Conservation (phyloP, 92 coral and sea anemone species). For the Siderastrea radians region DNA sequence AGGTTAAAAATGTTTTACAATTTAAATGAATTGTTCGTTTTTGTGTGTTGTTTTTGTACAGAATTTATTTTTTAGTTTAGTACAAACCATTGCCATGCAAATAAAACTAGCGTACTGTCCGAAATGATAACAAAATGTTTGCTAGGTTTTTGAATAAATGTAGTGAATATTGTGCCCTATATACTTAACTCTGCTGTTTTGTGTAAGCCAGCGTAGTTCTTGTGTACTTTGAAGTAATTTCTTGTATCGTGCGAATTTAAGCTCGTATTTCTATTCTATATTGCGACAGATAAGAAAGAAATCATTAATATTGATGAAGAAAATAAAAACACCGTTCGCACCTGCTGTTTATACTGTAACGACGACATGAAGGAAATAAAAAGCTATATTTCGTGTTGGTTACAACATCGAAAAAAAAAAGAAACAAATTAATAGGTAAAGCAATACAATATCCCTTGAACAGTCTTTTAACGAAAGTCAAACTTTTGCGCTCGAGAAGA, state of each 20-base stretch:
- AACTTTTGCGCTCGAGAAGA: not conserved
- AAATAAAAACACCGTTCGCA: not conserved
- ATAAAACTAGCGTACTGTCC: not conserved
- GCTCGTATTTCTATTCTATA: not conserved
- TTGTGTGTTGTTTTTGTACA: not conserved
- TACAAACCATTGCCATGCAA: not conserved
- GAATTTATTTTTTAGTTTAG: not conserved
- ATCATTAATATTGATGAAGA: slow-evolving; percentile 21
- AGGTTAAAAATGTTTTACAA: not conserved
- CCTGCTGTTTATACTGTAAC: not conserved
- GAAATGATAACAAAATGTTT: not conserved
- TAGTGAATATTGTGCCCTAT: slow-evolving; percentile 5
- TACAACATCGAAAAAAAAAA: not conserved
- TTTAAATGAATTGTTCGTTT: not conserved
- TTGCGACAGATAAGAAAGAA: not conserved
- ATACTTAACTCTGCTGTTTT: not conserved
- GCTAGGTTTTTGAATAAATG: slow-evolving; percentile 18
- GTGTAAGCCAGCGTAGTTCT: not conserved
- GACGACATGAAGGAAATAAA: not conserved
- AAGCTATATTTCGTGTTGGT: not conserved
- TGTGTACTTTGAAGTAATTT: not conserved
- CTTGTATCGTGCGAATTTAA: not conserved
- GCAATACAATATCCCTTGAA: not conserved
- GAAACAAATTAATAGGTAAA: not conserved
- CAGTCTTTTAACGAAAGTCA: not conserved